Percentiles rank a stretch among this genome's conserved stretches.
Evolutionary conservation across 2,888 invertebrate species (phyloP).

Genomic region (Agapetus fuscipes): DNA sequence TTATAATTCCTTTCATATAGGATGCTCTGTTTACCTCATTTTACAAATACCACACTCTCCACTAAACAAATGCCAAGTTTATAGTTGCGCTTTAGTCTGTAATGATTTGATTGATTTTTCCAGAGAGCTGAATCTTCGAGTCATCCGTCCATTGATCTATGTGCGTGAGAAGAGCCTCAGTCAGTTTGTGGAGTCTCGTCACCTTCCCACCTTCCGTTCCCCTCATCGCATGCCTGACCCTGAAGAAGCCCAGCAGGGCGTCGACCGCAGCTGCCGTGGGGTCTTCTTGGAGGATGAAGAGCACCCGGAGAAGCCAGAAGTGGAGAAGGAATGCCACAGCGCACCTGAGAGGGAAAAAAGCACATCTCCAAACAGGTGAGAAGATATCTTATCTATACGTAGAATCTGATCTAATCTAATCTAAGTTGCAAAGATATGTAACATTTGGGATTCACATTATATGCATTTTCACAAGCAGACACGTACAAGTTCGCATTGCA

Average conservation of each 20-base stretch:
- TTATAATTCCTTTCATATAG: too few species aligned
- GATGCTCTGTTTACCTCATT: not conserved
- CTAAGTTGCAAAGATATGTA: too few species aligned
- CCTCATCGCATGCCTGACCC: not conserved
- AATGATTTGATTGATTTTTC: too few species aligned
- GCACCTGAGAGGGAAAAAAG: constrained; percentile 2
- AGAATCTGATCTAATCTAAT: too few species aligned
- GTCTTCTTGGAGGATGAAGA: not conserved
- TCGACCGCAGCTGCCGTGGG: not conserved
- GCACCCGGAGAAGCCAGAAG: not conserved
- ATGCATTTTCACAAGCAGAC: too few species aligned
- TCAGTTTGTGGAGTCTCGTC: constrained; percentile 63
- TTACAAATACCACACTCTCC: not conserved
- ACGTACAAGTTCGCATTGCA: too few species aligned
- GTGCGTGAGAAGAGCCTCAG: constrained; percentile 68
- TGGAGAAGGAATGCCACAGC: not conserved
- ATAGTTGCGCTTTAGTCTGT: too few species aligned
- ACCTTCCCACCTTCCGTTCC: constrained; percentile 56
- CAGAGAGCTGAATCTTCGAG: constrained; percentile 71
- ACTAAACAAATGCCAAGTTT: not conserved
- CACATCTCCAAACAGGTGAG: not conserved
- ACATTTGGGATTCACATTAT: too few species aligned
- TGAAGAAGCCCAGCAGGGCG: not conserved
- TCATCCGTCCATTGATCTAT: constrained; percentile 81
- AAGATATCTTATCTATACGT: too few species aligned